phyloP scores from a whole-genome alignment of 2,113 vertebrate genomes.

The Stigmatopora argus region DNA sequence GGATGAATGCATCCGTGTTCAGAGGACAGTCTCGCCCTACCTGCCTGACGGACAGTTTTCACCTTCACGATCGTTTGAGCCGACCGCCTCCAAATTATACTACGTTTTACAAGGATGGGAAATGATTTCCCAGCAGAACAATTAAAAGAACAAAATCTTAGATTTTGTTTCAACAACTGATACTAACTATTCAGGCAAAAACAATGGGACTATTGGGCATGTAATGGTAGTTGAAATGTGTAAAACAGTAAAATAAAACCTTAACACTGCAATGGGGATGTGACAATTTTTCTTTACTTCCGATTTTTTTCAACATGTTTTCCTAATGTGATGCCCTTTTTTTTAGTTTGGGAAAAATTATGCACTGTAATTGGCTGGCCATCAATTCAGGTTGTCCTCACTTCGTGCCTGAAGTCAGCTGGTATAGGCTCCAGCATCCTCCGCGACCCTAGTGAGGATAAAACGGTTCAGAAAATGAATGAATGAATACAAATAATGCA shows the following conservation, averaged over 20 bases:
- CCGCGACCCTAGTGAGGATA: no score
- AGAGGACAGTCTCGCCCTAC: conserved; percentile 16
- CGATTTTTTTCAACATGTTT: no score
- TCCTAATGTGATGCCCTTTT: no score
- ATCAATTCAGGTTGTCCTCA: no score
- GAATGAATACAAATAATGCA: no score
- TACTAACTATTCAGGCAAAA: neutral
- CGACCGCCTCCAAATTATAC: neutral
- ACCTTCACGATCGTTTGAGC: neutral
- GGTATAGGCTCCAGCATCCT: no score
- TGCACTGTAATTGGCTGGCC: no score
- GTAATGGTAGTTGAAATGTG: neutral
- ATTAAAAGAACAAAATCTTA: neutral
- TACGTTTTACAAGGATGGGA: neutral
- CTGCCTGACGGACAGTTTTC: conserved; percentile 6
- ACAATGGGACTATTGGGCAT: neutral
- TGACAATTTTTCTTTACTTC: neutral
- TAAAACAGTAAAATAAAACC: neutral
- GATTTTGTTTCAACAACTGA: neutral
- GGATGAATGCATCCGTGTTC: conserved; percentile 20
- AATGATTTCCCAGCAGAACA: neutral
- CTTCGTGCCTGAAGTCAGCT: no score
- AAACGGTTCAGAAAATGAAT: no score
- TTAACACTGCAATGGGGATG: neutral
- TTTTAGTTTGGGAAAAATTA: no score